Conservation (phyloP, 2,888 invertebrate genomes). For the Automeris io region DNA sequence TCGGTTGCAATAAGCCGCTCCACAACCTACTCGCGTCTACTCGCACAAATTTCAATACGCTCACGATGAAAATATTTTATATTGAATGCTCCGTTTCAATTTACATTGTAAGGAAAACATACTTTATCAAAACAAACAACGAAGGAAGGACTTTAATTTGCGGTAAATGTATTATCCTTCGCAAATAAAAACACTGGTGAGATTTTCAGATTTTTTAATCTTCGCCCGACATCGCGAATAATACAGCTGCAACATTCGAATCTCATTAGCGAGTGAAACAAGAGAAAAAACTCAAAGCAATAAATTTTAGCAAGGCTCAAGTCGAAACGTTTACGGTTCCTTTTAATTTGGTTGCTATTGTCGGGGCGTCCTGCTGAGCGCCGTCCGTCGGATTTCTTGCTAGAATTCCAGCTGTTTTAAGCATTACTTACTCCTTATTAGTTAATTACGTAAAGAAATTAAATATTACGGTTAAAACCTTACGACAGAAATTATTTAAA, state of each 20-base stretch:
- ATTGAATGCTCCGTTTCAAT: slow-evolving; percentile 28
- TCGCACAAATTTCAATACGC: slow-evolving; percentile 51
- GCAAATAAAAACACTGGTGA: slow-evolving; percentile 28
- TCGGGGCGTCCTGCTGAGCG: slow-evolving; percentile 68
- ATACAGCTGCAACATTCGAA: slow-evolving; percentile 69
- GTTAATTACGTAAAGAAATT: slow-evolving; percentile 62
- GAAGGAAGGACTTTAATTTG: slow-evolving; percentile 36
- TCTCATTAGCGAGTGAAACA: slow-evolving; percentile 72
- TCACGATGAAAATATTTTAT: slow-evolving; percentile 39
- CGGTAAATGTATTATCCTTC: slow-evolving; percentile 29
- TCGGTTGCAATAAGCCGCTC: slow-evolving; percentile 52
- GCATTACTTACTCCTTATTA: slow-evolving; percentile 69
- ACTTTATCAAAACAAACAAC: slow-evolving; percentile 36
- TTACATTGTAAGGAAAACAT: slow-evolving; percentile 33
- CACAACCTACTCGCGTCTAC: slow-evolving; percentile 53
- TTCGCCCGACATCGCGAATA: slow-evolving; percentile 49
- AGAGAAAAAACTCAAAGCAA: slow-evolving; percentile 65
- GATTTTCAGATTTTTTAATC: slow-evolving; percentile 42
- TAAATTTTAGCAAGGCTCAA: slow-evolving; percentile 75
- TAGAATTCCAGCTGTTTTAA: slow-evolving; percentile 69
- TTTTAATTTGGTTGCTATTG: slow-evolving; percentile 76
- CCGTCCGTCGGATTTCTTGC: slow-evolving; percentile 63
- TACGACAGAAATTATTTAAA: not conserved
- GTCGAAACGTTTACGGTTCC: slow-evolving; percentile 73
- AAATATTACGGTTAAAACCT: slow-evolving; percentile 37